Base-by-base conservation (phyloP, 2,797 vertebrate species). In the Tympanoctomys barrerae region DNA sequence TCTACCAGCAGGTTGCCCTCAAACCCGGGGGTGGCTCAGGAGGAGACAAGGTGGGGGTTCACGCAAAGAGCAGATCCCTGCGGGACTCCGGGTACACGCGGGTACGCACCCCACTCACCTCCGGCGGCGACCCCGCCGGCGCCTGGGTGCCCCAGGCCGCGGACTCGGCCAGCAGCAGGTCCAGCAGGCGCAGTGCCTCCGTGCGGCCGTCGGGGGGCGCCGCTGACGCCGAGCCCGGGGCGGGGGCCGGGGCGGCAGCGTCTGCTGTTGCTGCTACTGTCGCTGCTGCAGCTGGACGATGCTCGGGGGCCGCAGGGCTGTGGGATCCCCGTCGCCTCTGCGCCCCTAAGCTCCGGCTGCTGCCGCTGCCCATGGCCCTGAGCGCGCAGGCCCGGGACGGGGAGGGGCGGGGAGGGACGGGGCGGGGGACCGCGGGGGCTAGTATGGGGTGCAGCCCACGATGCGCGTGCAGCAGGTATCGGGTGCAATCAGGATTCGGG, bases 131-230 rank as follows among this genome's bases (percentile, higher is more conserved):
- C 24, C 57, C 46, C 75, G 49, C 28, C 1, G 22, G 79, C 36
- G 92, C 91, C 54, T 0, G 88, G 0, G 78, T 12, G 3, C 16
- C 92, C 95, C 94, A 97, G 91, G 80, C 81, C 73, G 86, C 97
- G 4, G 97, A 89, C 85, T 97, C 98, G 1, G 97, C 95, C 97
- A 97, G 88, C 92, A 97, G 86, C 66, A 97, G 88, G 84, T 98
- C 96, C 97, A 98, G 97, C 91, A 97, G 97, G 57, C 92, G 75
- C 73, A 94, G 79, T 31, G 93, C 90, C 39, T 95, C 95, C 16
- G 88, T 87, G 49, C 87, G 71, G 61, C 90, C 73, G 36, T 91
- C 87, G 22, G 79, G 59, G 90, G 82, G 49, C 77, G 91, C 93
- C 57, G 84, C 85, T 33, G 96, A 33, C 11, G 28, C 81, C 3